phyloP scores from a whole-genome alignment of 1,140 invertebrate species.

The Pseudomyrmex cubaensis region DNA sequence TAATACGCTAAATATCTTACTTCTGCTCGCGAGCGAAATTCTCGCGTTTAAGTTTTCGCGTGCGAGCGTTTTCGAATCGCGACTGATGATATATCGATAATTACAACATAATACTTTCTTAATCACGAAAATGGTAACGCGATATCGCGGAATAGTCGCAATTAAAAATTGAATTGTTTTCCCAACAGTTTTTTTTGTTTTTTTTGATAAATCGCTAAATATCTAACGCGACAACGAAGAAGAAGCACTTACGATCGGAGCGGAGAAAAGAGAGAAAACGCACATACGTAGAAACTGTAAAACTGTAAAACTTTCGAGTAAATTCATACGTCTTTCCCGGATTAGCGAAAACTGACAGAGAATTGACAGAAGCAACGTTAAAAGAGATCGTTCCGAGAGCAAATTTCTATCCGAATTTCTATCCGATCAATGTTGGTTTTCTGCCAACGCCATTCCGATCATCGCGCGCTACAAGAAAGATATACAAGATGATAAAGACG shows the following conservation, averaged over 20 bases:
- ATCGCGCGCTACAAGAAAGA: slow-evolving; percentile 8
- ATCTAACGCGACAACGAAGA: too few relatives aligned
- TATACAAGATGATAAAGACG: slow-evolving; percentile 22
- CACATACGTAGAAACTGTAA: background rate
- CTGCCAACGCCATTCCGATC: slow-evolving; percentile 49
- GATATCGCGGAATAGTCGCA: too few relatives aligned
- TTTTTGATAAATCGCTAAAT: background rate
- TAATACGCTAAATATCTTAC: background rate
- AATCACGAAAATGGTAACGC: too few relatives aligned
- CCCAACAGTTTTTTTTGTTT: too few relatives aligned
- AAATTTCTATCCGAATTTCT: slow-evolving; percentile 53
- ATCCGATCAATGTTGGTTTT: slow-evolving; percentile 50
- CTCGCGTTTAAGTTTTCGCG: background rate
- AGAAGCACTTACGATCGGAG: too few relatives aligned
- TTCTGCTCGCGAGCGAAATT: background rate
- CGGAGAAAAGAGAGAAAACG: background rate
- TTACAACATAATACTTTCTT: too few relatives aligned
- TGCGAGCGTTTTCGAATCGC: too few relatives aligned
- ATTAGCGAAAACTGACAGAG: slow-evolving; percentile 39
- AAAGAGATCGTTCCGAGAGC: slow-evolving; percentile 35
- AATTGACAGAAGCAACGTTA: slow-evolving; percentile 40
- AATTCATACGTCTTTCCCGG: background rate
- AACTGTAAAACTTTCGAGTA: background rate
- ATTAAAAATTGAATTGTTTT: too few relatives aligned
- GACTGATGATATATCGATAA: too few relatives aligned